Evolutionary conservation across 2,797 vertebrate genomes (phyloP).

Genomic region (Okamejei kenojei): DNA sequence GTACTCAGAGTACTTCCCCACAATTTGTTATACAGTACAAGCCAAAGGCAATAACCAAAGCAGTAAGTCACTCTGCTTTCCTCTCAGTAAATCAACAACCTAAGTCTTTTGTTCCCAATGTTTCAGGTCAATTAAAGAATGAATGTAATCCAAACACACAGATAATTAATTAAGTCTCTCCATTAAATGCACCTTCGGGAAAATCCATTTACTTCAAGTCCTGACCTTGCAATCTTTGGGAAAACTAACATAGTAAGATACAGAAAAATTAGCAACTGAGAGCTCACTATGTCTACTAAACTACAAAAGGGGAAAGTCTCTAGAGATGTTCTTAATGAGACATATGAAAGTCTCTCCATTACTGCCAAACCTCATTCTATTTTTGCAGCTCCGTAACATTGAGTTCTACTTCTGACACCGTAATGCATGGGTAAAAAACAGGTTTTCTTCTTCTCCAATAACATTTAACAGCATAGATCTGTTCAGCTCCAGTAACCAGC

Average conservation of each 20-base stretch:
- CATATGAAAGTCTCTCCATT: slow-evolving; percentile 44
- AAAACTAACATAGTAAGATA: slow-evolving; percentile 51
- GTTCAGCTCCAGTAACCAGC: slow-evolving; percentile 39
- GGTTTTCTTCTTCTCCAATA: background rate
- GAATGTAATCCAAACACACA: slow-evolving; percentile 47
- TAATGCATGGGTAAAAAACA: background rate
- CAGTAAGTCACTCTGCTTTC: slow-evolving; percentile 41
- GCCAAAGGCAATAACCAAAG: slow-evolving; percentile 41
- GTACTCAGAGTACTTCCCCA: background rate
- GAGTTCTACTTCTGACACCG: background rate
- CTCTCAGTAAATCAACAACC: slow-evolving; percentile 42
- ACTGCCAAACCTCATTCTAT: background rate
- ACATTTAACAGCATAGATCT: slow-evolving; percentile 44
- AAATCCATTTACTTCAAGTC: slow-evolving; percentile 49
- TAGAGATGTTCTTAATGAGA: slow-evolving; percentile 46
- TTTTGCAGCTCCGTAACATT: background rate
- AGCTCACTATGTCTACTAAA: slow-evolving; percentile 45
- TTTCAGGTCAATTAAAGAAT: slow-evolving; percentile 51
- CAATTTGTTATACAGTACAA: background rate
- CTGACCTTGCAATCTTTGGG: slow-evolving; percentile 50
- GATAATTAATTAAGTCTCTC: slow-evolving; percentile 54
- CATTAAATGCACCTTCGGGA: slow-evolving; percentile 49
- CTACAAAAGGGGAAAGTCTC: slow-evolving; percentile 44
- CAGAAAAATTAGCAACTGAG: slow-evolving; percentile 44
- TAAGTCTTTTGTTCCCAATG: slow-evolving; percentile 46